Evolutionary conservation across 64 coral and sea anemone species (phyloP), one percentile per base, ranked within the genome.

Genomic region (Pocillopora damicornis): DNA sequence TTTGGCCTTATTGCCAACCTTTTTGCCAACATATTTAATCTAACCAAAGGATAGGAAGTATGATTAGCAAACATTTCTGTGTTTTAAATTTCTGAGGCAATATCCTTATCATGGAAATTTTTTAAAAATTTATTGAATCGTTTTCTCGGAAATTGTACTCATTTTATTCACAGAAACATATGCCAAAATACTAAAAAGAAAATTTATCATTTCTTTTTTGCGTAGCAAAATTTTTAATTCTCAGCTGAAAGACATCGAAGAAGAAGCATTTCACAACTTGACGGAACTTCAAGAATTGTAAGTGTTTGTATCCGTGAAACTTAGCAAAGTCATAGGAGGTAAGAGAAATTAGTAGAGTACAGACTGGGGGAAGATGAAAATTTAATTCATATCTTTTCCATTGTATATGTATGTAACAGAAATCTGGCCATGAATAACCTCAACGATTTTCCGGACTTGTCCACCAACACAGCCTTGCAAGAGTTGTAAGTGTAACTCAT

Each of bases 361-460:
- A 51, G 42, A 51, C 42, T 51, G 42, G 0, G 42, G 42, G 30
- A 51, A 51, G 7, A 51, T 51, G 42, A 51, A 2, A 51, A 51
- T 51, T 0, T 51, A 2, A 51, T 76, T 37, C 34, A 37, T 36
- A 0, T 36, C 30, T 76, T 42, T 58, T 77, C 75, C 37, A 77
- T 51, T 51, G 42, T 51, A 51, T 51, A 7, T 51, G 2, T 51
- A 15, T 13, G 10, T 17, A 35, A 85, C 51, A 93, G 91, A 63
- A 93, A 89, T 63, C 61, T 93, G 18, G 91, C 91, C 62, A 85
- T 83, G 79, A 93, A 96, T 68, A 18, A 89, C 4, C 81, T 96
- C 11, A 58, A 88, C 75, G 94, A 93, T 76, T 93, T 96, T 20
- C 94, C 94, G 15, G 94, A 96, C 87, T 42, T 96, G 59, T 96